Evolutionary conservation across 2,797 vertebrate species (phyloP).

Genomic region (Todus mexicanus): DNA sequence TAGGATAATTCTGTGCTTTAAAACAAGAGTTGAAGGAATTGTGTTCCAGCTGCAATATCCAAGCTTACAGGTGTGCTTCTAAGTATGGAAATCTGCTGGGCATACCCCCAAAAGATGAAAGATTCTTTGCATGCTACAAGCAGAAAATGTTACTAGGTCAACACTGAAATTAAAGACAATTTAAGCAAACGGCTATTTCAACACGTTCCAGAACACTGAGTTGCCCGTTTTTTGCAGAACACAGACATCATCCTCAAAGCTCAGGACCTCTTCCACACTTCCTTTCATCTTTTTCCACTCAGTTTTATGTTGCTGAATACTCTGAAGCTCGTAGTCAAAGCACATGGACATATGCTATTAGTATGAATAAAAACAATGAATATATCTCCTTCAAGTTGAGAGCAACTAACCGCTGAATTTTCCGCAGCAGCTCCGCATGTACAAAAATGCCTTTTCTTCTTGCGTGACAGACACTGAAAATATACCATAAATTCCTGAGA

Average conservation of each 20-base stretch:
- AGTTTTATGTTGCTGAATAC: not conserved
- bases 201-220: not conserved
- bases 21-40: not conserved
- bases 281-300: not conserved
- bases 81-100: not conserved
- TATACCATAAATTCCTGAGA: not conserved
- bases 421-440: not conserved
- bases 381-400: not conserved
- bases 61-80: not conserved
- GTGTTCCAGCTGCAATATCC: not conserved
- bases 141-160: not conserved
- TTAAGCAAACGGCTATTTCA: not conserved
- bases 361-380: not conserved
- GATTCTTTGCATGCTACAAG: not conserved
- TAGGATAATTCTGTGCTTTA: not conserved
- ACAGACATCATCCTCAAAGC: not conserved
- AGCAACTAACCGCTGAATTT: not conserved
- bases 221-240: not conserved
- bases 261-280: not conserved
- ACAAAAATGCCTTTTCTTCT: not conserved
- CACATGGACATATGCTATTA: not conserved
- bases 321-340: not conserved
- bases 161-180: not conserved
- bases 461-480: not conserved
- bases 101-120: not conserved